phyloP scores from a whole-genome alignment of 2,797 vertebrate genomes.

The Setipinna tenuifilis region DNA sequence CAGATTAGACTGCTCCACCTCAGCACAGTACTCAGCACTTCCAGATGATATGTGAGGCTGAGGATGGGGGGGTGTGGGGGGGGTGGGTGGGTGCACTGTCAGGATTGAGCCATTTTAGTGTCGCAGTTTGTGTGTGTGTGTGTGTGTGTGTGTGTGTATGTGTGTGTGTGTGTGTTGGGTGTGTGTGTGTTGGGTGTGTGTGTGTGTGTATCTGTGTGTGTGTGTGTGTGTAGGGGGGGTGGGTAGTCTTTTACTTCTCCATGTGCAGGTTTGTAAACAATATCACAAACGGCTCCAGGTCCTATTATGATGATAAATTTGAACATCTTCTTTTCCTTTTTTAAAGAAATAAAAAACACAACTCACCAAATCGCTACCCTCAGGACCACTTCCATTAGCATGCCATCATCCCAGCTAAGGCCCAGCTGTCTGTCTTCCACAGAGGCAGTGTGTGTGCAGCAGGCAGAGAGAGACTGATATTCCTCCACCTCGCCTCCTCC shows the following conservation, averaged over 20 bases:
- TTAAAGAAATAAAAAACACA: too few relatives aligned
- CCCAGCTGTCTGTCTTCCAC: not conserved
- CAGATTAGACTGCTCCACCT: not conserved
- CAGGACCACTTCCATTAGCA: too few relatives aligned
- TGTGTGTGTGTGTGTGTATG: not conserved
- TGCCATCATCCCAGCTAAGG: too few relatives aligned
- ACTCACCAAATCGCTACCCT: too few relatives aligned
- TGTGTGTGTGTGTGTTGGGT: not conserved
- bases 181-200: not conserved
- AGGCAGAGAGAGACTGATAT: not conserved
- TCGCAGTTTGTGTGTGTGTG: conserved; percentile 5
- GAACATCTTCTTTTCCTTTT: too few relatives aligned
- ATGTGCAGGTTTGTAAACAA: too few relatives aligned
- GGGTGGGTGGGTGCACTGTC: not conserved
- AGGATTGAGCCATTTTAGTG: not conserved
- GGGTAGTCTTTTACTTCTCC: not conserved
- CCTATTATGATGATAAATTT: too few relatives aligned
- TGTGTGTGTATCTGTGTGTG: not conserved
- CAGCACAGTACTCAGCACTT: not conserved
- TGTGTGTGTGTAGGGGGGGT: conserved; percentile 17
- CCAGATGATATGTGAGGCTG: too few relatives aligned
- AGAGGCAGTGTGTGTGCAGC: not conserved
- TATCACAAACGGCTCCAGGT: too few relatives aligned
- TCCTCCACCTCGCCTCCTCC: not conserved
- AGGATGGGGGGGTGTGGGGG: too few relatives aligned